These are phyloP conservation scores for Melozone crissalis DNA, from an alignment of 2,113 vertebrate species.

Conservation along the genomic window DNA sequence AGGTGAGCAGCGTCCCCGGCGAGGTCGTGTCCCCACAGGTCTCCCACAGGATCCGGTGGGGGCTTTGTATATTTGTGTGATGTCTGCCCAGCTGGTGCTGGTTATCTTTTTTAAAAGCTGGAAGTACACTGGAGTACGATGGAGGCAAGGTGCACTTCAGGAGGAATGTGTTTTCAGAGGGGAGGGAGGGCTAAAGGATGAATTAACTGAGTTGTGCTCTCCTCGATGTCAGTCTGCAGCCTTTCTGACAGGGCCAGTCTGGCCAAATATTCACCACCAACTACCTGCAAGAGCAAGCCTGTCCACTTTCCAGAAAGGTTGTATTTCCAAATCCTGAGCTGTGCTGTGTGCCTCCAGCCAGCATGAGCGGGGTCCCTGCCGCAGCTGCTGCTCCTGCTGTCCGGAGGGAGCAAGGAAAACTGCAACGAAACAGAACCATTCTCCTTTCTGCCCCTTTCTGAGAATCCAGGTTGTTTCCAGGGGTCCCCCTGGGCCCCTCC, in stretches of 20 bases:
- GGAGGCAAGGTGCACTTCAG: background rate
- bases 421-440: background rate
- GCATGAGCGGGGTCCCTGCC: background rate
- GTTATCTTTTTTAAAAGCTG: background rate
- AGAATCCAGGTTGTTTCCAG: conserved; percentile 21
- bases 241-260: background rate
- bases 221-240: background rate
- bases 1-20: conserved; percentile 81
- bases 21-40: background rate
- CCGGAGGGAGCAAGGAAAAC: background rate
- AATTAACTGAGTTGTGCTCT: background rate
- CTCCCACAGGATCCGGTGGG: background rate
- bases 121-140: rapidly evolving
- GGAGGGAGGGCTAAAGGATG: background rate
- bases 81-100: background rate
- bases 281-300: background rate
- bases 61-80: background rate
- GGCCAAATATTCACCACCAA: background rate
- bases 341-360: background rate
- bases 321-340: background rate
- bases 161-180: background rate
- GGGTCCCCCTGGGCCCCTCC: background rate
- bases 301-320: background rate
- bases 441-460: conserved; percentile 13
- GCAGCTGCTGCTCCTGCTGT: background rate